These are phyloP conservation scores for Hydrolagus affinis DNA, from an alignment of 2,113 vertebrate species.

Conservation along the genomic window DNA sequence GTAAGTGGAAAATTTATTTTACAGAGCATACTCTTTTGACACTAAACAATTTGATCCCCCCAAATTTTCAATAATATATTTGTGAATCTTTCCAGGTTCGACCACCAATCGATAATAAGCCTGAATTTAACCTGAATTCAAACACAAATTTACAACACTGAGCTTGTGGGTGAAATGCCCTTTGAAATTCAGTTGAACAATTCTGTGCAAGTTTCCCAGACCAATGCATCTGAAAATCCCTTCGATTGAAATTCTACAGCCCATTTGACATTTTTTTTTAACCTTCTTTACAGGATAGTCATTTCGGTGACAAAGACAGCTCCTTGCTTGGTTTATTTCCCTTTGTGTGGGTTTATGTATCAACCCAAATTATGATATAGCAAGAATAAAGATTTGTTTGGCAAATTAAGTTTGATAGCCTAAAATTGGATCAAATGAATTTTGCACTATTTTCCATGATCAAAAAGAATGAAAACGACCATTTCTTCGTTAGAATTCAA, in stretches of 20 bases:
- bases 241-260: neutral
- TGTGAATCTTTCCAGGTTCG: too few species aligned
- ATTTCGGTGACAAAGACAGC: neutral
- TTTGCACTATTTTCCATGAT: constrained; percentile 48
- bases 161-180: neutral
- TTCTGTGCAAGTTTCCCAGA: neutral
- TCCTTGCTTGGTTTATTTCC: neutral
- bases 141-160: neutral
- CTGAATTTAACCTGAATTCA: neutral
- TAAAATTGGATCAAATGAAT: neutral
- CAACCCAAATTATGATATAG: neutral
- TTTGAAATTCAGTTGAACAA: neutral
- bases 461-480: constrained; percentile 39
- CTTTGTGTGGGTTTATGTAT: neutral
- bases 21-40: too few species aligned
- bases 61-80: too few species aligned
- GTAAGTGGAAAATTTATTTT: too few species aligned
- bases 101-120: neutral
- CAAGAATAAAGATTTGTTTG: neutral
- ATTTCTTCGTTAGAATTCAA: neutral
- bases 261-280: neutral
- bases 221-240: constrained; percentile 9
- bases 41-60: too few species aligned
- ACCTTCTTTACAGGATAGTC: neutral
- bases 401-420: neutral